phyloP scores from a whole-genome alignment of 2,113 vertebrate genomes.

The Plestiodon gilberti region DNA sequence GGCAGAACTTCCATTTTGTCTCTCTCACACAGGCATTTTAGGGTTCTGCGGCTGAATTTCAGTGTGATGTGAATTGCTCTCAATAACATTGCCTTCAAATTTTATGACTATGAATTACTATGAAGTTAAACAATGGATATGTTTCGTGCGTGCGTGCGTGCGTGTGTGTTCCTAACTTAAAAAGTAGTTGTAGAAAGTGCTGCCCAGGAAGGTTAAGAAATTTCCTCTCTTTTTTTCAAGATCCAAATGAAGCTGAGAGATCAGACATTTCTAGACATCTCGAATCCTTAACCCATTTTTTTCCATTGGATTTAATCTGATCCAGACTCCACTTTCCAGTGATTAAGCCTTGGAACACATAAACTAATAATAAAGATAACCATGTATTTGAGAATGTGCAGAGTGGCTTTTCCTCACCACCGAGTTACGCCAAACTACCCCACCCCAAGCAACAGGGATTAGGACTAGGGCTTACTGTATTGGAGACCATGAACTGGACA shows the following conservation, averaged over 20 bases:
- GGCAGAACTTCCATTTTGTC: neutral
- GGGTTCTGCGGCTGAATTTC: neutral
- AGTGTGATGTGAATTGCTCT: neutral
- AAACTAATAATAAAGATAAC: neutral
- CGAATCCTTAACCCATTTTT: neutral
- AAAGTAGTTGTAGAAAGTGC: neutral
- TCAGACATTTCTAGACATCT: neutral
- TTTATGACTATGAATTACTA: neutral
- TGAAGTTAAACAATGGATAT: too few relatives aligned
- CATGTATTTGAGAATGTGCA: neutral
- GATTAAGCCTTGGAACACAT: neutral
- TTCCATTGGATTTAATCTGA: neutral
- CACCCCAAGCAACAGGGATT: neutral
- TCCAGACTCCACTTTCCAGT: neutral
- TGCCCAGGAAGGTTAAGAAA: neutral
- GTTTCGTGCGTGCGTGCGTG: neutral
- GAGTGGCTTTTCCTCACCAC: neutral
- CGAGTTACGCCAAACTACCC: neutral
- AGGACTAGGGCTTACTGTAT: neutral
- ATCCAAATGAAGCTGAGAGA: neutral
- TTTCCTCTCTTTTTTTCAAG: neutral
- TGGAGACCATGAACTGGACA: neutral
- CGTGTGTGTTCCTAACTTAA: neutral
- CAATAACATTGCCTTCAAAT: neutral
- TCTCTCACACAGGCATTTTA: too few relatives aligned